A percentile compares a stretch with the other conserved stretches of the same genome.
Evolutionary conservation across 2,113 vertebrate species (phyloP).

Genomic region (Cyrtonyx montezumae): DNA sequence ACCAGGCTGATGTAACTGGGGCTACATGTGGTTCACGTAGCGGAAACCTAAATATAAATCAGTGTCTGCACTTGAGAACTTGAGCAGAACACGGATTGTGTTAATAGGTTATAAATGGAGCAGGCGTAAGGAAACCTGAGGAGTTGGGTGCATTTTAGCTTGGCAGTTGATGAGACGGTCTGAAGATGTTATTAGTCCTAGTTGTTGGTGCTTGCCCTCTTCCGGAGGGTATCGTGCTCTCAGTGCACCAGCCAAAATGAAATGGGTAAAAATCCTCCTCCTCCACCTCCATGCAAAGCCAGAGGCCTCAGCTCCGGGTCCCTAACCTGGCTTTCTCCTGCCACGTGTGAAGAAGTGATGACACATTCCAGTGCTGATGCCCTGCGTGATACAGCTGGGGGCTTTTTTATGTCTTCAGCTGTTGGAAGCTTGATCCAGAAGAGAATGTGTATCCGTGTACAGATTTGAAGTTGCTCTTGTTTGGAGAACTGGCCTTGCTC

Average conservation of each 20-base stretch:
- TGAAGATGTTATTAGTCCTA: background rate
- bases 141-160: background rate
- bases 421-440: background rate
- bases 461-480: background rate
- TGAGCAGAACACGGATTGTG: background rate
- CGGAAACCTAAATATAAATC: background rate
- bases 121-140: background rate
- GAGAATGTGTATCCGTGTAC: background rate
- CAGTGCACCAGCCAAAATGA: background rate
- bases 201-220: background rate
- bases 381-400: background rate
- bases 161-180: background rate
- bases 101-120: background rate
- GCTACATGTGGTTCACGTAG: background rate
- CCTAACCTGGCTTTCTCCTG: background rate
- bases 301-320: background rate
- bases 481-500: fast-evolving
- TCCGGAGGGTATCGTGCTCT: background rate
- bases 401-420: background rate
- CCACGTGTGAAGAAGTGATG: background rate
- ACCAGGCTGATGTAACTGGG: background rate
- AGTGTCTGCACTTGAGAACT: background rate
- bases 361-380: background rate
- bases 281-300: fast-evolving
- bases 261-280: background rate